These are phyloP conservation scores for Pegea sp. DNA, from an alignment of 23 tunicate genomes.

Conservation along the genomic window DNA sequence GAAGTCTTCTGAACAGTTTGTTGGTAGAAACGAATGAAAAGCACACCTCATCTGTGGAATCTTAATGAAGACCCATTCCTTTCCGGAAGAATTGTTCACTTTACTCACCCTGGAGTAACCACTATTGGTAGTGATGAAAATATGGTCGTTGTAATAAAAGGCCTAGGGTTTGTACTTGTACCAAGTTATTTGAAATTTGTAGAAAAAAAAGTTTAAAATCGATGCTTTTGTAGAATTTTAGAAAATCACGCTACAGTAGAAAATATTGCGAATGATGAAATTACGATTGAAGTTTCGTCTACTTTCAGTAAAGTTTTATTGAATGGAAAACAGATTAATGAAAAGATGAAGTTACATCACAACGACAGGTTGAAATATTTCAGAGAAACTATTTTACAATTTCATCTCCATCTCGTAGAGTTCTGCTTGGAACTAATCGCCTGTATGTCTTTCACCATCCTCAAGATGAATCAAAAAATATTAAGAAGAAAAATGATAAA, in stretches of 20 bases:
- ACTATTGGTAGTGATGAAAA: slow-evolving; percentile 37
- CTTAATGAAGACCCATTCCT: slow-evolving; percentile 83
- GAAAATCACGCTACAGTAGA: slow-evolving; percentile 50
- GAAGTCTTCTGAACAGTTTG: neutral
- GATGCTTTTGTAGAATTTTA: slow-evolving; percentile 12
- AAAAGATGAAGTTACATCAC: slow-evolving; percentile 39
- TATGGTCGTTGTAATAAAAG: slow-evolving; percentile 32
- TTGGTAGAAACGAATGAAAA: slow-evolving; percentile 43
- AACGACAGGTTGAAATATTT: slow-evolving; percentile 92
- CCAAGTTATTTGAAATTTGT: neutral
- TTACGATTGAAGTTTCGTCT: slow-evolving; percentile 5
- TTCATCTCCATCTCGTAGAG: slow-evolving; percentile 4
- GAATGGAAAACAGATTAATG: slow-evolving; percentile 37
- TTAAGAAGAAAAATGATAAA: slow-evolving; percentile 19
- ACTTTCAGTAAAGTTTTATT: slow-evolving; percentile 25
- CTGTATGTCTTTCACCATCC: slow-evolving; percentile 84
- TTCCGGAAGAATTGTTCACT: slow-evolving; percentile 74
- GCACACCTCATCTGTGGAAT: slow-evolving; percentile 79
- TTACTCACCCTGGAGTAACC: slow-evolving; percentile 21
- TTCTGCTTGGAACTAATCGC: slow-evolving; percentile 75
- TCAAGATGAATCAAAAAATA: slow-evolving; percentile 55
- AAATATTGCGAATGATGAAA: slow-evolving; percentile 20
- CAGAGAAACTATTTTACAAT: neutral
- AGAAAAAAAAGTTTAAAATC: neutral
- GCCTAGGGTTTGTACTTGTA: slow-evolving; percentile 21